Base-by-base conservation (phyloP, 2,888 invertebrate genomes). In the Aleiodes leptofemur region DNA sequence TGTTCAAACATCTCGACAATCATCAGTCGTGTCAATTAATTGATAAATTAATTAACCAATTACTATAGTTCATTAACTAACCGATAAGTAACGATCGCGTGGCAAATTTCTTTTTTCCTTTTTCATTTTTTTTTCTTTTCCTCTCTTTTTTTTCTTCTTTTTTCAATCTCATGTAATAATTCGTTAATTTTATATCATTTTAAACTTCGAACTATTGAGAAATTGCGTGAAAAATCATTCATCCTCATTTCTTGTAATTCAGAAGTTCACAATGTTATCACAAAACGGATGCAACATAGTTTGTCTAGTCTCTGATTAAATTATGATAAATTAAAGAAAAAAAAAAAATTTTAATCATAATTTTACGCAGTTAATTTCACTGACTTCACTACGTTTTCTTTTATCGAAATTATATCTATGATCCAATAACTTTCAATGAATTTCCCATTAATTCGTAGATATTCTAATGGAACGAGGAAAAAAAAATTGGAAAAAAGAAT, bases 21-120 rank as follows among this genome's bases (percentile, higher is more conserved):
- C 64, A 64, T 64, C 64, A 64, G 64, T 64, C 64, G 43, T 48
- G 64, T 64, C 48, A 64, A 61, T 61, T 43, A 61, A 61, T 61
- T 13, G 43, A 61, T 38, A 6, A 64, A 64, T 64, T 64, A 64
- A 64, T 64, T 23, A 64, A 64, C 64, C 48, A 64, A 64, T 59
- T 6, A 14, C 16, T 64, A 64, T 9, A 64, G 48, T 64, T 43
- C 43, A 64, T 64, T 64, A 64, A 64, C 64, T 64, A 64, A 23
- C 43, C 11, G 56, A 64, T 48, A 64, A 43, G 64, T 48, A 43
- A 14, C 23, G 16, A 48, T 13, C 16, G 64, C 23, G 64, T 64
- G 61, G n/a, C n/a, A 48, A 14, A 2, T 43, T 43, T 43, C 7
- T 11, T 43, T 43, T 43, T 43, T 11, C 43, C 4, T 7, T 61